Evolutionary conservation across 2,888 invertebrate genomes (phyloP).

Genomic region (Eupelmus urozonus): DNA sequence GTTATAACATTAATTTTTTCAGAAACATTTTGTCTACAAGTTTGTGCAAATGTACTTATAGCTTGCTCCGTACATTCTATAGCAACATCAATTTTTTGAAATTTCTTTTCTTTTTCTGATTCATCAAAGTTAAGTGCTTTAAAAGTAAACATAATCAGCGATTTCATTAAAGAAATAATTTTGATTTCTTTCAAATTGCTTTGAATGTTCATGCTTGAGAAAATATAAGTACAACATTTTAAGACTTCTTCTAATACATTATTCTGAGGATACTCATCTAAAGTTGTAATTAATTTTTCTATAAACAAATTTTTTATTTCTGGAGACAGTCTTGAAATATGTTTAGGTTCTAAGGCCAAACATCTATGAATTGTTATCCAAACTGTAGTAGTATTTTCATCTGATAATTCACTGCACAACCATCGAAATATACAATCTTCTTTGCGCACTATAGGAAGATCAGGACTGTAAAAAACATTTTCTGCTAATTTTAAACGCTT

Average conservation of each 20-base stretch:
- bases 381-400: conserved; percentile 45
- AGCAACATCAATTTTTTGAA: conserved; percentile 16
- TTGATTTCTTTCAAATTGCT: conserved; percentile 65
- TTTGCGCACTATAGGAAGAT: conserved; percentile 78
- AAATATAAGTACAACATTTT: conserved; percentile 63
- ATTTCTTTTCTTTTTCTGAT: neutral
- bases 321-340: conserved; percentile 60
- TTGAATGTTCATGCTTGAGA: conserved; percentile 62
- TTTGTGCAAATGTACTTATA: conserved; percentile 60
- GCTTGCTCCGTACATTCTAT: conserved; percentile 55
- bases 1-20: conserved; percentile 62
- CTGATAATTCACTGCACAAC: conserved; percentile 72
- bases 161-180: conserved; percentile 61
- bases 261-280: conserved; percentile 53
- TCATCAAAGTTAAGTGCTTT: conserved; percentile 50
- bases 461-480: conserved; percentile 78
- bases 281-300: conserved; percentile 61
- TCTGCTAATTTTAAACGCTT: conserved; percentile 80
- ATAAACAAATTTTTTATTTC: conserved; percentile 64
- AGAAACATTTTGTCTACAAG: conserved; percentile 63
- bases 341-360: conserved; percentile 59
- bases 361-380: conserved; percentile 66
- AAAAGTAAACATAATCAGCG: conserved; percentile 58
- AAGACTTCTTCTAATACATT: conserved; percentile 57
- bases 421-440: conserved; percentile 79